Conservation (phyloP, 2,797 vertebrate genomes). For the Gymnoscopelus braueri region DNA sequence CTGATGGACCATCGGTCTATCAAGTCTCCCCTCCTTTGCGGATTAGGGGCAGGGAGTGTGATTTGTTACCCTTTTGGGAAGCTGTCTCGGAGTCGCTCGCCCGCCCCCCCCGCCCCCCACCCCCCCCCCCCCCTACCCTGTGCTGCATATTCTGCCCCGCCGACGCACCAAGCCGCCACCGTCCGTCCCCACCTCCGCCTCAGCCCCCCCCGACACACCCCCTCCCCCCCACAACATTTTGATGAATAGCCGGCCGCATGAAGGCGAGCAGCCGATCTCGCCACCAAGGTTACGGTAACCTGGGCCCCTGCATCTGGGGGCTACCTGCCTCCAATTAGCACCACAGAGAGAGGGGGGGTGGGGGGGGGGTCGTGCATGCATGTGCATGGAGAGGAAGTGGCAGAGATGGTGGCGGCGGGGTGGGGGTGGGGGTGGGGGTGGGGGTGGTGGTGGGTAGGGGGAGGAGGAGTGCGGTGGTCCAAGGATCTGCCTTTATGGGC, state of each 20-base stretch:
- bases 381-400: constrained; percentile 34
- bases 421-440: constrained; percentile 17
- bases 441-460: neutral
- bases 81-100: constrained; percentile 64
- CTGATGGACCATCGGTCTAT: constrained; percentile 64
- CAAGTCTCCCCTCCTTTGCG: constrained; percentile 57
- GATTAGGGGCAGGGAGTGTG: constrained; percentile 72
- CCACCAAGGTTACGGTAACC: constrained; percentile 86
- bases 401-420: constrained; percentile 22
- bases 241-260: constrained; percentile 83
- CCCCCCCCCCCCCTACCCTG: constrained; percentile 67
- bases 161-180: too few species aligned
- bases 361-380: constrained; percentile 33
- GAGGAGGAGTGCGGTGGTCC: constrained; percentile 36
- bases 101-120: constrained; percentile 70
- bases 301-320: constrained; percentile 68
- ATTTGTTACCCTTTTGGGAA: constrained; percentile 84
- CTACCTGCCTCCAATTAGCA: constrained; percentile 83
- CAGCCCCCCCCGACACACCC: constrained; percentile 34
- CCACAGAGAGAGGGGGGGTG: constrained; percentile 45
- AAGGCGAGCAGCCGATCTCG: constrained; percentile 77
- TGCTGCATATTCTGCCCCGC: constrained; percentile 76
- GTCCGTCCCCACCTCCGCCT: constrained; percentile 37
- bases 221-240: constrained; percentile 58
- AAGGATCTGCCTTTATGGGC: constrained; percentile 74